Percentiles rank a stretch among this genome's conserved stretches.
phyloP scores from a whole-genome alignment of 1,140 invertebrate species.

The Dinothrombium tinctorium region DNA sequence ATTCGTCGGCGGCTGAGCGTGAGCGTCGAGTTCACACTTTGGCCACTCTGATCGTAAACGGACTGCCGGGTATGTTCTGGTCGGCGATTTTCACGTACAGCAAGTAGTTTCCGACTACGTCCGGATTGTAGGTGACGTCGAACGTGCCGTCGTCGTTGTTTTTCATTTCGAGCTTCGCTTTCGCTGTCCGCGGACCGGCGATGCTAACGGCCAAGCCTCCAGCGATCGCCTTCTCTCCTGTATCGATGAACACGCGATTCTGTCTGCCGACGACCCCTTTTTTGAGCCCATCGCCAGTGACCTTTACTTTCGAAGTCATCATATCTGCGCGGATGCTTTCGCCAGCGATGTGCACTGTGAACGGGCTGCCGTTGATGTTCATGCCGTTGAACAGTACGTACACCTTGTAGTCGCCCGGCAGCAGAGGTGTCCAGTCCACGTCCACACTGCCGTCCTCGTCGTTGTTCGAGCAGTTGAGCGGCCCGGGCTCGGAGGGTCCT shows the following conservation, averaged over 20 bases:
- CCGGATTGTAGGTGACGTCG: not conserved
- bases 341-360: slow-evolving; percentile 1
- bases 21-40: no score
- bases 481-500: not conserved
- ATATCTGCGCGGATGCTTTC: slow-evolving; percentile 1
- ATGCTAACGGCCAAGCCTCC: not conserved
- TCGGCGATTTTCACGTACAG: slow-evolving; percentile 3
- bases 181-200: not conserved
- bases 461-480: not conserved
- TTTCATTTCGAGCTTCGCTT: not conserved
- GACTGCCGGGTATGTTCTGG: not conserved
- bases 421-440: not conserved
- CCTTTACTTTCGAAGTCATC: slow-evolving; percentile 2
- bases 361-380: slow-evolving; percentile 1
- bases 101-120: not conserved
- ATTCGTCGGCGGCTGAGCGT: no score
- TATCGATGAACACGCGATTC: not conserved
- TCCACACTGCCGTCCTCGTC: not conserved
- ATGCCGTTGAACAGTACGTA: not conserved
- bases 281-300: not conserved
- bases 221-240: not conserved
- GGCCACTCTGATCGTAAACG: slow-evolving; percentile 4
- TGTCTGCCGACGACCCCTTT: not conserved
- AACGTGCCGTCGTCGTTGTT: not conserved
- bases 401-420: not conserved